A percentile compares a stretch with the other conserved stretches of the same genome.
Evolutionary conservation across 2,113 vertebrate genomes (phyloP).

Genomic region (Chiloscyllium plagiosum): DNA sequence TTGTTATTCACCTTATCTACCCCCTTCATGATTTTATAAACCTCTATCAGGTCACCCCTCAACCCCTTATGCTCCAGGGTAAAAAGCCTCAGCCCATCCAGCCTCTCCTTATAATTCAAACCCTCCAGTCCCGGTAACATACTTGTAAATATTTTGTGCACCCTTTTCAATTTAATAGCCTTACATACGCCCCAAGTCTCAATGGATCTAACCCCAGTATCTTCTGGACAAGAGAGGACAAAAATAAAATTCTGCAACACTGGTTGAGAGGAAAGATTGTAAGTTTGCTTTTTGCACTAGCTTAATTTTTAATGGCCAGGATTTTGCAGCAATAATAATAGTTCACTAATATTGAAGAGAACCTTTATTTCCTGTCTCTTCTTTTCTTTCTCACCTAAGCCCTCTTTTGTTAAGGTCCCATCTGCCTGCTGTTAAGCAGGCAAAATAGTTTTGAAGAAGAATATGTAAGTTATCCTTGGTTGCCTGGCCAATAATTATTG

Average conservation of each 20-base stretch:
- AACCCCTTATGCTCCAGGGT: too few relatives aligned
- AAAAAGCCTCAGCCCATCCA: too few relatives aligned
- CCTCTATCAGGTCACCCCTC: too few relatives aligned
- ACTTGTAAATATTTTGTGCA: too few relatives aligned
- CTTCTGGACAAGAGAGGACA: background rate
- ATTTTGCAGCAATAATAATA: background rate
- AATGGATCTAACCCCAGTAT: background rate
- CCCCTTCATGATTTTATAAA: too few relatives aligned
- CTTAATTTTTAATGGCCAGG: background rate
- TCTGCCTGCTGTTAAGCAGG: too few relatives aligned
- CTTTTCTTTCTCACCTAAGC: background rate
- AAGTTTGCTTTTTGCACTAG: background rate
- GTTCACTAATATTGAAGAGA: background rate
- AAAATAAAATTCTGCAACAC: background rate
- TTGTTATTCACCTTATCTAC: too few relatives aligned
- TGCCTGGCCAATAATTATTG: background rate
- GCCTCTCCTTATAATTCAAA: too few relatives aligned
- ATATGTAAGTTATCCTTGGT: background rate
- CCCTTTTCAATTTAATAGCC: too few relatives aligned
- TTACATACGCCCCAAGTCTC: too few relatives aligned
- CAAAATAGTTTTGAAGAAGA: too few relatives aligned
- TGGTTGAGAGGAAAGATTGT: background rate
- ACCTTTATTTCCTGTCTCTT: background rate
- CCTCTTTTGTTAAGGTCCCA: background rate
- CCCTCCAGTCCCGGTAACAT: too few relatives aligned